Base-by-base conservation (phyloP, 2,888 invertebrate species). In the Agrotis segetum region DNA sequence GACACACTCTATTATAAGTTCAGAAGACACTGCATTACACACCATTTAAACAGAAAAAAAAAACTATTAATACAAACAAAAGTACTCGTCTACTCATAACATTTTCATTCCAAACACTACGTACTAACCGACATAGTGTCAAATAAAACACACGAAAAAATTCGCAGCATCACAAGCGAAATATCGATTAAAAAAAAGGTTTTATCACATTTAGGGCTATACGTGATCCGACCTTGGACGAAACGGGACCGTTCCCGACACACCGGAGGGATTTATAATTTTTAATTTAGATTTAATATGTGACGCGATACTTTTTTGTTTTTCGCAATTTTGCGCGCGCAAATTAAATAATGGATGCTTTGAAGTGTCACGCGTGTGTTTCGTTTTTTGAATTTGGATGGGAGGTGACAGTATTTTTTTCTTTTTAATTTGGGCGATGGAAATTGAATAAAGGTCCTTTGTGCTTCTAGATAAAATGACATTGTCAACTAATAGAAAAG, bases 221-320 rank as follows among this genome's bases (percentile, higher is more conserved):
- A 65, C 71, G 73, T 84, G 81, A 77, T 83, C 73, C 74, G 78
- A 74, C 86, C 85, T 87, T 85, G 87, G 79, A 82, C 79, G 60
- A 71, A 75, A 70, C 62, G 70, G 66, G 78, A 74, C 67, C 78
- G 74, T 63, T 55, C 69, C 62, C 67, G 67, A 68, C 70, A 61
- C 78, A 84, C 85, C 74, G 53, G 70, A 83, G 81, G 83, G 83
- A 83, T 83, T 83, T 85, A 83, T 80, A 85, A 75, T 83, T 85
- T 83, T 83, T 83, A 85, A 83, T 83, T 83, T 83, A 73, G 72
- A 80, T 81, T 79, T 81, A 77, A 77, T 78, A 85, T 47, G 81
- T 75, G 83, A 74, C 67, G 71, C 55, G 62, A 70, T 77, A 72
- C 68, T 82, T 83, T 82, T 79, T 70, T 62, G 21, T 61, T 68